phyloP scores from a whole-genome alignment of 2,113 vertebrate genomes.

The Hippolais icterina region DNA sequence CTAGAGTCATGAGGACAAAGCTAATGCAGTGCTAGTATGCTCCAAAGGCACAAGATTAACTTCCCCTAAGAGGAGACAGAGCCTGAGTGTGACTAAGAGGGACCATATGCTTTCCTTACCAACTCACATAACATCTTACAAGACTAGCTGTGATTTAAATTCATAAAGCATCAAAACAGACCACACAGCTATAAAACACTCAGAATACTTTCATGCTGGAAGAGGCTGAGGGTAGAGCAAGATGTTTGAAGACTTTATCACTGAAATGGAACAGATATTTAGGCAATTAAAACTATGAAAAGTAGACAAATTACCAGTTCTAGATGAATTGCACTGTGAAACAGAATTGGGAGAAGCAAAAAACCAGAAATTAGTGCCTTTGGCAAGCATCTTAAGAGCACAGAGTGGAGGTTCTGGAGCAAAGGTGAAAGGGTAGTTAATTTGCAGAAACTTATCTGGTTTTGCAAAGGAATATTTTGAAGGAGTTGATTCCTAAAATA shows the following conservation, averaged over 20 bases:
- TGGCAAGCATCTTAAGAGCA: neutral
- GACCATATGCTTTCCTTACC: neutral
- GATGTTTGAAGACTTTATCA: slow-evolving; percentile 31
- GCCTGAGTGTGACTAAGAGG: neutral
- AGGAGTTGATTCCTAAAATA: neutral
- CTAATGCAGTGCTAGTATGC: neutral
- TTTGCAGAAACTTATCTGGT: neutral
- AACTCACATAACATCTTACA: neutral
- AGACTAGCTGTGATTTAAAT: neutral
- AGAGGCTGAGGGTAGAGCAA: neutral
- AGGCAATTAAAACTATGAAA: slow-evolving; percentile 50
- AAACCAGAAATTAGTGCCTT: neutral
- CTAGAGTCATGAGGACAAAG: neutral
- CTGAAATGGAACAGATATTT: slow-evolving; percentile 37
- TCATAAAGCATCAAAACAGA: neutral
- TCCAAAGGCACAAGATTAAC: neutral
- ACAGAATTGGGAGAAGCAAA: neutral
- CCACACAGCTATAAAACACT: neutral
- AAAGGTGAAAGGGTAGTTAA: neutral
- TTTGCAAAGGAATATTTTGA: neutral
- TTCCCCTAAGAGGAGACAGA: neutral
- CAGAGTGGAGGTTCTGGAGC: neutral
- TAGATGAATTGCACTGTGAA: neutral
- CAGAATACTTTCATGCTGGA: neutral
- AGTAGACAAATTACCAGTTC: slow-evolving; percentile 32